phyloP scores from a whole-genome alignment of 2,113 vertebrate species.

The Nothocercus julius region DNA sequence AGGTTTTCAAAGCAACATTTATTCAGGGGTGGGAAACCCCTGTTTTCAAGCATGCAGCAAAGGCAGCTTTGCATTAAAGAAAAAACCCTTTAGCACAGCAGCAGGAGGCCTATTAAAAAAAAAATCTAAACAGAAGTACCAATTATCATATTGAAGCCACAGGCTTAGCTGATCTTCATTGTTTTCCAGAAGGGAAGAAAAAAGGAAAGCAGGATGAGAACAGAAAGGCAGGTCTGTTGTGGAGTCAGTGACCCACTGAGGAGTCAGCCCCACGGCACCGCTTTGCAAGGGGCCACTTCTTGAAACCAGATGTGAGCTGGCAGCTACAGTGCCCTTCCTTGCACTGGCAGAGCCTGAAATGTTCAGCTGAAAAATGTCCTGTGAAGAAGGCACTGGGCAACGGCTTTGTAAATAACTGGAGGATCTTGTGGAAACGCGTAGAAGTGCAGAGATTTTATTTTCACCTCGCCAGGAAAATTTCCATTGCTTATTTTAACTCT shows the following conservation, averaged over 20 bases:
- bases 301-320: background rate
- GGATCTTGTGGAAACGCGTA: background rate
- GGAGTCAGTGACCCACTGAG: background rate
- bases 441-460: background rate
- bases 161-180: background rate
- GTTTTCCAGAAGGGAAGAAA: background rate
- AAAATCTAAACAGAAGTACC: background rate
- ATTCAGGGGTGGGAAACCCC: background rate
- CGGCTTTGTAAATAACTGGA: background rate
- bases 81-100: background rate
- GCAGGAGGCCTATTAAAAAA: background rate
- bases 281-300: background rate
- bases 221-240: background rate
- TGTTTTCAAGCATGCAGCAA: slow-evolving; percentile 24
- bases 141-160: background rate
- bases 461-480: slow-evolving; percentile 13
- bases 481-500: background rate
- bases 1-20: slow-evolving; percentile 25
- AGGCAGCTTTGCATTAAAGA: background rate
- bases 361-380: background rate
- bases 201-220: background rate
- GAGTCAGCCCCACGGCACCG: background rate
- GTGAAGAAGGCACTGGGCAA: background rate
- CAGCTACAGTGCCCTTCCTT: background rate
- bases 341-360: background rate